Evolutionary conservation across 2,888 invertebrate species (phyloP).

Genomic region (Uloborus plumipes): DNA sequence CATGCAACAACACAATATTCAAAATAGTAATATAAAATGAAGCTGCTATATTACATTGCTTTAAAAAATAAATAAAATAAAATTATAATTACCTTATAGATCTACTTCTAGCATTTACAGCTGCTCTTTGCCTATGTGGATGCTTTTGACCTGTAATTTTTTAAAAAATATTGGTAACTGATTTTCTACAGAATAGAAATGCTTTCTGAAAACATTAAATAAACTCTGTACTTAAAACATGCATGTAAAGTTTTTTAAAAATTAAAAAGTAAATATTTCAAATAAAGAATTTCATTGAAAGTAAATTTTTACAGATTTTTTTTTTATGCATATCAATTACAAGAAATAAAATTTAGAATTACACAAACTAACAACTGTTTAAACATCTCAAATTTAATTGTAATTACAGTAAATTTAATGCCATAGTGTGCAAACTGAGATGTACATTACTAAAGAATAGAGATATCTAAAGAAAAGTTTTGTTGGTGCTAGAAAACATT

Average conservation of each 20-base stretch:
- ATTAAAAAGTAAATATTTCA: no score
- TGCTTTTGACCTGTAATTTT: conserved; percentile 37
- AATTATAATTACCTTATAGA: conserved; percentile 29
- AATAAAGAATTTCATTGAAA: not conserved
- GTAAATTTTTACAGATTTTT: not conserved
- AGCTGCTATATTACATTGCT: no score
- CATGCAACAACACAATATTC: no score
- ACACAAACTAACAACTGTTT: not conserved
- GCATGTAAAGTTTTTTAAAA: no score
- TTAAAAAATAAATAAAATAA: not conserved
- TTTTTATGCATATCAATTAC: not conserved
- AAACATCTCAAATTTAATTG: not conserved
- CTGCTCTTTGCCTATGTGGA: conserved; percentile 42
- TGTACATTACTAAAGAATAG: not conserved
- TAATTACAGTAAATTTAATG: not conserved
- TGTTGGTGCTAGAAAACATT: no score
- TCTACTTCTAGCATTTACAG: conserved; percentile 19
- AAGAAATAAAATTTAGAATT: not conserved
- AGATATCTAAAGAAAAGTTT: no score
- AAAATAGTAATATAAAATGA: no score
- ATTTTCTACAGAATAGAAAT: no score
- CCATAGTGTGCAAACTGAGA: no score
- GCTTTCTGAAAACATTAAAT: no score
- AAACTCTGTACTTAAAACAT: no score
- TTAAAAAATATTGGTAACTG: not conserved